Conservation (phyloP, 2,113 vertebrate species). For the Ictalurus furcatus region DNA sequence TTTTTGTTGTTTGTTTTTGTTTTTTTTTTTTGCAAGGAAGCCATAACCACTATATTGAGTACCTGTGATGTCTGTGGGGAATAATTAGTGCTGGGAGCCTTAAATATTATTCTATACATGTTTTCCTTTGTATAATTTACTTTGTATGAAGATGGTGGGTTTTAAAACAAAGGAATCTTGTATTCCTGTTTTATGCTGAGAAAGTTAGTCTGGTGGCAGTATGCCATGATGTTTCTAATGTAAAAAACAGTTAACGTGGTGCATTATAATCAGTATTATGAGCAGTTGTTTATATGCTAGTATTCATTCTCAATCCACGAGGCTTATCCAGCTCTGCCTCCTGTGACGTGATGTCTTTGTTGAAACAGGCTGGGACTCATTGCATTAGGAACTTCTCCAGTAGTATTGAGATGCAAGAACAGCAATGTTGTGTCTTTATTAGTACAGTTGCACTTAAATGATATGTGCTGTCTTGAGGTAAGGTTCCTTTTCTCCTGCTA, state of each 20-base stretch:
- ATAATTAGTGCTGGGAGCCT: background rate
- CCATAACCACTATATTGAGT: slow-evolving; percentile 63
- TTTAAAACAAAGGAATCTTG: background rate
- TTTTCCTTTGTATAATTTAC: background rate
- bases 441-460: slow-evolving; percentile 31
- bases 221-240: background rate
- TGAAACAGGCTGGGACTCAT: background rate
- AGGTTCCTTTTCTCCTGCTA: background rate
- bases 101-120: background rate
- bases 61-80: background rate
- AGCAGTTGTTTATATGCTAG: background rate
- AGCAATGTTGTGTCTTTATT: slow-evolving; percentile 7
- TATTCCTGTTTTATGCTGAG: background rate
- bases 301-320: background rate
- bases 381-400: background rate
- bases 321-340: background rate
- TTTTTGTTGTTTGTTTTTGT: background rate
- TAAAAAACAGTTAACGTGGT: slow-evolving; percentile 10
- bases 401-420: background rate
- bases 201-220: background rate
- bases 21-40: slow-evolving; percentile 51
- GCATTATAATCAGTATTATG: slow-evolving; percentile 22
- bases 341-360: background rate
- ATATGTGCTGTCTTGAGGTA: background rate
- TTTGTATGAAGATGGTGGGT: background rate